Conservation (phyloP, 2,113 vertebrate species). For the Irena cyanogastra region DNA sequence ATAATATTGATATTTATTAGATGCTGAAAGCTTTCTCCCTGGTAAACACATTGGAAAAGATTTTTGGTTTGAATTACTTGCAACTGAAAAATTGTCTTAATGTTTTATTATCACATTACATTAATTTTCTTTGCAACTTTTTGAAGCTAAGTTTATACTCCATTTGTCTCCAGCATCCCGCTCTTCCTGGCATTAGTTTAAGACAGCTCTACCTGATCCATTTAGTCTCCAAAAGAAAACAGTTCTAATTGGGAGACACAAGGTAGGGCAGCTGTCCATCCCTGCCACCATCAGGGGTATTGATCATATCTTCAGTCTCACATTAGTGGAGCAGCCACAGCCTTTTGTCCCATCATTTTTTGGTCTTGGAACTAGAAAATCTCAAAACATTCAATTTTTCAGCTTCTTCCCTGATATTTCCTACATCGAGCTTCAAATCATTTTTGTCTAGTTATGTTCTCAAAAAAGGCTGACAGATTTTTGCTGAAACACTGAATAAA, state of each 20-base stretch:
- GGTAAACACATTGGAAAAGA: neutral
- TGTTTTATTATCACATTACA: neutral
- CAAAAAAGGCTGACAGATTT: neutral
- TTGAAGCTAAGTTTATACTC: neutral
- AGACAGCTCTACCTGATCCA: neutral
- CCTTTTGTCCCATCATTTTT: neutral
- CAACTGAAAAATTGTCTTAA: neutral
- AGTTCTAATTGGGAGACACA: neutral
- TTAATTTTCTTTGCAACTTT: neutral
- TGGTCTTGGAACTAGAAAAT: neutral
- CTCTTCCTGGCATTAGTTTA: fast-evolving
- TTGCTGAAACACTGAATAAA: neutral
- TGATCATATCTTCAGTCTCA: neutral
- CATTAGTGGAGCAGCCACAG: neutral
- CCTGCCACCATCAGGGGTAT: neutral
- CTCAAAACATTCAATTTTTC: neutral
- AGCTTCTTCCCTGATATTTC: neutral
- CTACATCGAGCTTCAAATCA: fast-evolving
- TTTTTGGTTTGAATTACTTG: neutral
- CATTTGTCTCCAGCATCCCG: neutral
- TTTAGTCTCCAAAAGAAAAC: neutral
- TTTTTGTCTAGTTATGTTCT: neutral
- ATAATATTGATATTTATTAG: neutral
- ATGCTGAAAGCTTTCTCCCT: neutral
- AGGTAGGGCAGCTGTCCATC: neutral